Percentiles rank a stretch among this genome's conserved stretches.
Evolutionary conservation across 2,113 vertebrate genomes (phyloP).

Genomic region (Apaloderma vittatum): DNA sequence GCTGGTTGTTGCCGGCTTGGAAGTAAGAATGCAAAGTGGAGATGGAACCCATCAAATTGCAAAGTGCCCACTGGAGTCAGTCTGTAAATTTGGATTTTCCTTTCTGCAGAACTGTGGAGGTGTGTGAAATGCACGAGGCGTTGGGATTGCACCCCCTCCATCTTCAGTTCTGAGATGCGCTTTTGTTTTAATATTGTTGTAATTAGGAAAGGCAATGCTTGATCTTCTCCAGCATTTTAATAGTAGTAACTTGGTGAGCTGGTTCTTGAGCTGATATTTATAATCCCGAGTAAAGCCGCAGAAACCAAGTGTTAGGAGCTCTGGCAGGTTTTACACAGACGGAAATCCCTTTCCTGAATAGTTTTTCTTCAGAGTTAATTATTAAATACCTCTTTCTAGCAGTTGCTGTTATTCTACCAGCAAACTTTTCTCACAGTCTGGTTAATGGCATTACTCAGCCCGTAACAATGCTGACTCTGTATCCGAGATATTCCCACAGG

Average conservation of each 20-base stretch:
- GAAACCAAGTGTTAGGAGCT: neutral
- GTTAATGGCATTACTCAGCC: neutral
- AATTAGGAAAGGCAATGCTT: neutral
- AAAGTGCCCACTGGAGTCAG: neutral
- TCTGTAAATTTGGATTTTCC: neutral
- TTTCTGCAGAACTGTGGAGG: fast-evolving
- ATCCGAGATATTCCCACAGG: slow-evolving; percentile 1
- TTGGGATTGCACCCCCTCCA: neutral
- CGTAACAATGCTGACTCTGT: neutral
- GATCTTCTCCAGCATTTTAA: neutral
- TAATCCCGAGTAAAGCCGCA: neutral
- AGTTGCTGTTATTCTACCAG: neutral
- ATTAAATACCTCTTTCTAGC: slow-evolving; percentile 14
- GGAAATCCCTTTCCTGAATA: slow-evolving; percentile 16
- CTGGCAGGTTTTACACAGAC: neutral
- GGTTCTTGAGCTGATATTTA: neutral
- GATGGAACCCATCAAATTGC: neutral
- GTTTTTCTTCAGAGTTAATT: slow-evolving; percentile 25
- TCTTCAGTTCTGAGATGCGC: neutral
- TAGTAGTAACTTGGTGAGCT: neutral
- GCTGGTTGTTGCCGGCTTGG: neutral
- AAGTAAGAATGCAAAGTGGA: neutral
- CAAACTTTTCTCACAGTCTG: slow-evolving; percentile 13
- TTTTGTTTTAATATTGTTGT: neutral
- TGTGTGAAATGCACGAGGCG: fast-evolving